Conservation (phyloP, 2,113 vertebrate genomes). For the Melanerpes formicivorus region DNA sequence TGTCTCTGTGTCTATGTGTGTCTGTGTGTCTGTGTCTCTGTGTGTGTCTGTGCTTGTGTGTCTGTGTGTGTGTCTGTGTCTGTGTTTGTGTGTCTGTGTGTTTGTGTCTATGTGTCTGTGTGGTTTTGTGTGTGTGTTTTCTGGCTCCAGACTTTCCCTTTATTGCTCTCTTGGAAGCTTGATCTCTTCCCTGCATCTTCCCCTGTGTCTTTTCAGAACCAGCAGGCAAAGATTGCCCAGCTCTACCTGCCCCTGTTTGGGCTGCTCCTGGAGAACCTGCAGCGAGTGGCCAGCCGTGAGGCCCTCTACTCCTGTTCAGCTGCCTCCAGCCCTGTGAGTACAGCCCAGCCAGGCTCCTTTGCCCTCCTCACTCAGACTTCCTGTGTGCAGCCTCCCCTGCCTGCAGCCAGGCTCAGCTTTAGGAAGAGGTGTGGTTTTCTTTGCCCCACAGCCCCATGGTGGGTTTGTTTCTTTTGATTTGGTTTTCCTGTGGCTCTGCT, state of each 20-base stretch:
- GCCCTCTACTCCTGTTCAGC: conserved; percentile 52
- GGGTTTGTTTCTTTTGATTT: background rate
- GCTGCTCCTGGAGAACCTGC: conserved; percentile 91
- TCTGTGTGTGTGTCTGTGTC: too few relatives aligned
- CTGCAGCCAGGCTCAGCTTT: background rate
- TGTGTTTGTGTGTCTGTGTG: too few relatives aligned
- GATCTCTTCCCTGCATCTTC: background rate
- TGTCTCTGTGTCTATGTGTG: too few relatives aligned
- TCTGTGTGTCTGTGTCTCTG: too few relatives aligned
- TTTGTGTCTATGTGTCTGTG: too few relatives aligned
- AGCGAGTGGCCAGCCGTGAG: conserved; percentile 80
- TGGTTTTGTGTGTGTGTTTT: background rate
- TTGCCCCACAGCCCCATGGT: fast-evolving
- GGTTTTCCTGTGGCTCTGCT: background rate
- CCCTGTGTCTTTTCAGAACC: conserved; percentile 81
- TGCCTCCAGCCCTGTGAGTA: conserved; percentile 78
- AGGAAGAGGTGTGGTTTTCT: background rate
- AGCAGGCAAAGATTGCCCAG: conserved; percentile 92
- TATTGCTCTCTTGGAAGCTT: background rate
- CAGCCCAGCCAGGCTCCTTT: background rate
- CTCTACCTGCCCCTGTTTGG: conserved; percentile 91
- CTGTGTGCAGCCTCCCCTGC: background rate
- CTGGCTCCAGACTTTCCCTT: background rate
- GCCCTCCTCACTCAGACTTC: background rate
- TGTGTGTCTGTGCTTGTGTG: too few relatives aligned